A percentile compares a stretch with the other conserved stretches of the same genome.
Conservation (phyloP, 2,797 vertebrate genomes). For the Tenualosa ilisha region DNA sequence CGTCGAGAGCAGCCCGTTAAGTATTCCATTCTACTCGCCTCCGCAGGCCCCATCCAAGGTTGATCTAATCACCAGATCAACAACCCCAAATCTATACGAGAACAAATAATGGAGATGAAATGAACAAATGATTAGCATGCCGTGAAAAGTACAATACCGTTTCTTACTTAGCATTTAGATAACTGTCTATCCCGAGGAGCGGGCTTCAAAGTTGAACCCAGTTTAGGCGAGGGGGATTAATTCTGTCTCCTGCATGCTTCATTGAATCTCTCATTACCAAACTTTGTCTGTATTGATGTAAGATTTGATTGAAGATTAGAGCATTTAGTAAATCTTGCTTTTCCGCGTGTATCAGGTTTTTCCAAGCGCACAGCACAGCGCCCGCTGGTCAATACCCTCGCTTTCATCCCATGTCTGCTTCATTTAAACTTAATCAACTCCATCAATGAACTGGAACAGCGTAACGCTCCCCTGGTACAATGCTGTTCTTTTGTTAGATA, state of each 20-base stretch:
- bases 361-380: constrained; percentile 82
- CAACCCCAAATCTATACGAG: constrained; percentile 86
- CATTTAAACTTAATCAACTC: constrained; percentile 99
- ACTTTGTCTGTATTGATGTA: constrained; percentile 99
- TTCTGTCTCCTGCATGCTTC: constrained; percentile 98
- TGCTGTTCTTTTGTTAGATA: constrained; percentile 95
- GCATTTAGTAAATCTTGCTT: constrained; percentile 99
- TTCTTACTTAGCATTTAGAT: constrained; percentile 99
- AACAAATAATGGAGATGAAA: constrained; percentile 95
- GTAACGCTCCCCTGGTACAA: constrained; percentile 91
- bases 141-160: constrained; percentile 98
- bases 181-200: constrained; percentile 96
- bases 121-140: constrained; percentile 99
- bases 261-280: constrained; percentile 99
- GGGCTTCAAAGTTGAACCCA: constrained; percentile 99
- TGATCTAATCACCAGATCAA: constrained; percentile 92
- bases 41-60: constrained; percentile 75
- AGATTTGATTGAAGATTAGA: constrained; percentile 99
- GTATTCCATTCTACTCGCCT: constrained; percentile 69
- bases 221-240: constrained; percentile 99
- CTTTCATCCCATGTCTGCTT: constrained; percentile 99
- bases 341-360: constrained; percentile 94
- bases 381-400: constrained; percentile 97
- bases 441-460: constrained; percentile 99
- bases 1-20: constrained; percentile 66